phyloP scores from a whole-genome alignment of 2,113 vertebrate species.

The Drymodes brunneopygia region DNA sequence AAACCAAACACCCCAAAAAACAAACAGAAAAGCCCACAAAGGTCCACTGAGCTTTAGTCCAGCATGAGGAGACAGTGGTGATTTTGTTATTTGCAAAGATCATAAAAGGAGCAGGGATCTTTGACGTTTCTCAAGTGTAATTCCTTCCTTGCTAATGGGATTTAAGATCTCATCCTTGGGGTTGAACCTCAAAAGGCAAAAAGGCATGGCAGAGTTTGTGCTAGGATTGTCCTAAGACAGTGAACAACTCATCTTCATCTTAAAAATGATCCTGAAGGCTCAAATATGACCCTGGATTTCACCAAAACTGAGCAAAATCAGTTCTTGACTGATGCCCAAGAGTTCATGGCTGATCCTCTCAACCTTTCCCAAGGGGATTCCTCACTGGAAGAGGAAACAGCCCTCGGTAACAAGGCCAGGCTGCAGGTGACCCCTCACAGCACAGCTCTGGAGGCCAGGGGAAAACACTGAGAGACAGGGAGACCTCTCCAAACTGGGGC shows the following conservation, averaged over 20 bases:
- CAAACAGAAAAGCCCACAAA: background rate
- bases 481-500: background rate
- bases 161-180: background rate
- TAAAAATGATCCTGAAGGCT: background rate
- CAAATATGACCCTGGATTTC: background rate
- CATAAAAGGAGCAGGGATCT: background rate
- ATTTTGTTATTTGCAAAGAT: background rate
- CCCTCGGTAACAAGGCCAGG: accelerated
- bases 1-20: background rate
- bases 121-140: accelerated
- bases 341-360: background rate
- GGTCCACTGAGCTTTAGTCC: background rate
- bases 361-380: background rate
- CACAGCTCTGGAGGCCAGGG: accelerated
- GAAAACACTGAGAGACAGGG: background rate
- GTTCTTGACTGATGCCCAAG: background rate
- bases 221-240: accelerated
- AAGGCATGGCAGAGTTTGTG: background rate
- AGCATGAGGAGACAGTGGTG: background rate
- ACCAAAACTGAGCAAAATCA: background rate
- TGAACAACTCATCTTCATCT: background rate
- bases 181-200: accelerated
- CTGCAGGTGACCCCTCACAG: background rate
- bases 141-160: background rate
- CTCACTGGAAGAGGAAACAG: accelerated